phyloP scores from a whole-genome alignment of 1,140 invertebrate genomes.

The Zaprionus gabonicus region DNA sequence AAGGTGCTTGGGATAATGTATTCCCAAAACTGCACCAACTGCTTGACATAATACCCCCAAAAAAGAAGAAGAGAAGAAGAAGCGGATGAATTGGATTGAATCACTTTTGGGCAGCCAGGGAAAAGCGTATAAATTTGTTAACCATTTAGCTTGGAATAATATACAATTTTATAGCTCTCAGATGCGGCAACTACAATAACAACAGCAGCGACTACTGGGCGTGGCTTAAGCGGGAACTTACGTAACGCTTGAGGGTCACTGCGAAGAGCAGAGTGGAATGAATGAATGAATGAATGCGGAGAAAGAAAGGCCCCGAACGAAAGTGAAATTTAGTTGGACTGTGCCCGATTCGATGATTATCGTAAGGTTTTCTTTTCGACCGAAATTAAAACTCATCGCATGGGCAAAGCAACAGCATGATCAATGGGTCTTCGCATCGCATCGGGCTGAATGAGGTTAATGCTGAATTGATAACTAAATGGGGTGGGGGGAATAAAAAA shows the following conservation, averaged over 20 bases:
- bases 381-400: constrained; percentile 21
- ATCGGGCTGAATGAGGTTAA: background rate
- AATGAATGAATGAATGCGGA: constrained; percentile 64
- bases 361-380: constrained; percentile 44
- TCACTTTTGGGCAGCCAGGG: constrained; percentile 48
- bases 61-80: background rate
- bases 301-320: constrained; percentile 61
- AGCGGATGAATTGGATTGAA: constrained; percentile 51
- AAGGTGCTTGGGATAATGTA: background rate
- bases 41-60: constrained; percentile 1
- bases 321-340: constrained; percentile 69
- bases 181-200: constrained; percentile 49
- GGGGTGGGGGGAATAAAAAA: no score
- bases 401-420: background rate
- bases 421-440: background rate
- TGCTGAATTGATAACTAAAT: background rate
- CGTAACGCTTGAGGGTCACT: constrained; percentile 57
- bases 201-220: constrained; percentile 65
- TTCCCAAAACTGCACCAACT: background rate
- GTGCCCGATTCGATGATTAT: constrained; percentile 47
- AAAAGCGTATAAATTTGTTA: constrained; percentile 76
- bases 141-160: constrained; percentile 53
- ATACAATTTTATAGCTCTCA: constrained; percentile 21
- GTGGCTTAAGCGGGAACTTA: constrained; percentile 38
- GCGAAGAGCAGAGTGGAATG: constrained; percentile 21